A percentile compares a stretch with the other conserved stretches of the same genome.
Evolutionary conservation across 2,888 invertebrate species (phyloP).

Genomic region (Aromia moschata): DNA sequence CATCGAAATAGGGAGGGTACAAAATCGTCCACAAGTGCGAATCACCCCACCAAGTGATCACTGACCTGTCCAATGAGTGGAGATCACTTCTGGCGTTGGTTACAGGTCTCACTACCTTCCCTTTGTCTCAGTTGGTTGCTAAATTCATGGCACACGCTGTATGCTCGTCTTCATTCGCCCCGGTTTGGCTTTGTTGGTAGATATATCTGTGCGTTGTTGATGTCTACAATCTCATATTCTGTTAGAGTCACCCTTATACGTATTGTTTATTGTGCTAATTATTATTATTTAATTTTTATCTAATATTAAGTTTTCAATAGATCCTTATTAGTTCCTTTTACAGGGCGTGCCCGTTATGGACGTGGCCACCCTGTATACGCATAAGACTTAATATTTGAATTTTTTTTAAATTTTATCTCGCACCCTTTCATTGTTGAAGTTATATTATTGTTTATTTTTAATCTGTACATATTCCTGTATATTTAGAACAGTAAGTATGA

Average conservation of each 20-base stretch:
- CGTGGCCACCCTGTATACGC: slow-evolving; percentile 13
- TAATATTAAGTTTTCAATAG: slow-evolving; percentile 26
- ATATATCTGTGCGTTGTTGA: not conserved
- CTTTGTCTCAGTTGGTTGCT: too few relatives aligned
- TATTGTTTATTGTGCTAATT: slow-evolving; percentile 3
- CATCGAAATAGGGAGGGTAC: too few relatives aligned
- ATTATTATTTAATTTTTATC: slow-evolving; percentile 22
- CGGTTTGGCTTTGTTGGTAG: not conserved
- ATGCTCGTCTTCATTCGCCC: not conserved
- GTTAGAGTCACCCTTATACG: not conserved
- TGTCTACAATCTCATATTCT: not conserved
- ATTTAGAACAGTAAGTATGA: slow-evolving; percentile 38
- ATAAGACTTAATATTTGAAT: slow-evolving; percentile 47
- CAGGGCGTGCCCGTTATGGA: not conserved
- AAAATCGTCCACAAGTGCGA: too few relatives aligned
- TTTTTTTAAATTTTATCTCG: slow-evolving; percentile 45
- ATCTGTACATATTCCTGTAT: slow-evolving; percentile 37
- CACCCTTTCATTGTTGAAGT: slow-evolving; percentile 45
- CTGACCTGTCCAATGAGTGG: too few relatives aligned
- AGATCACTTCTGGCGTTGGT: too few relatives aligned
- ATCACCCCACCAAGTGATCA: too few relatives aligned
- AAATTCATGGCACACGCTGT: too few relatives aligned
- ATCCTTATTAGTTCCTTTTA: slow-evolving; percentile 27
- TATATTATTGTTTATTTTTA: slow-evolving; percentile 45
- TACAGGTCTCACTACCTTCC: too few relatives aligned